Conservation (phyloP, 2,113 vertebrate genomes). For the Myanophis thanlyinensis region DNA sequence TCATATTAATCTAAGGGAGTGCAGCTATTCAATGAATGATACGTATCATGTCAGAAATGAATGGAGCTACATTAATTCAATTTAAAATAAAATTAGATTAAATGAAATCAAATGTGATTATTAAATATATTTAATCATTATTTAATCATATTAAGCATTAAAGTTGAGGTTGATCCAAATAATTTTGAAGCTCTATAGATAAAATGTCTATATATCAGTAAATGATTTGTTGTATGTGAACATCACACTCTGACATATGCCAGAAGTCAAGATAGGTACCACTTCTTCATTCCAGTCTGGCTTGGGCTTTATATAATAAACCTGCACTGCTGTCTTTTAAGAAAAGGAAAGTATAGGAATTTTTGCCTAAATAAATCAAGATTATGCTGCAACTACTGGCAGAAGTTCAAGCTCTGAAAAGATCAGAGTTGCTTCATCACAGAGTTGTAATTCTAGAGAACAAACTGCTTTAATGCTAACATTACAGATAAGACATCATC, state of each 20-base stretch:
- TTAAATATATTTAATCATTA: background rate
- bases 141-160: background rate
- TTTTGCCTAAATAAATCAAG: background rate
- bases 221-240: background rate
- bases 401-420: background rate
- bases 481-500: background rate
- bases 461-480: background rate
- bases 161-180: background rate
- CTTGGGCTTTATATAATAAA: background rate
- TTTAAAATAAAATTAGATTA: background rate
- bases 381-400: background rate
- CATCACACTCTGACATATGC: background rate
- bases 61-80: background rate
- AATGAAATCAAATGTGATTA: background rate
- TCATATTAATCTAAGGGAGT: background rate
- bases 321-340: background rate
- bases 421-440: background rate
- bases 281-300: background rate
- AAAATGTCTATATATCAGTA: background rate
- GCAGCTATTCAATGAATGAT: background rate
- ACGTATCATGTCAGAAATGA: background rate
- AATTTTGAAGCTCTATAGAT: background rate
- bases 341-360: background rate
- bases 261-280: background rate
- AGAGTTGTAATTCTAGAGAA: background rate